Evolutionary conservation across 2,888 invertebrate genomes (phyloP).

Genomic region (Amblyteles armatorius): DNA sequence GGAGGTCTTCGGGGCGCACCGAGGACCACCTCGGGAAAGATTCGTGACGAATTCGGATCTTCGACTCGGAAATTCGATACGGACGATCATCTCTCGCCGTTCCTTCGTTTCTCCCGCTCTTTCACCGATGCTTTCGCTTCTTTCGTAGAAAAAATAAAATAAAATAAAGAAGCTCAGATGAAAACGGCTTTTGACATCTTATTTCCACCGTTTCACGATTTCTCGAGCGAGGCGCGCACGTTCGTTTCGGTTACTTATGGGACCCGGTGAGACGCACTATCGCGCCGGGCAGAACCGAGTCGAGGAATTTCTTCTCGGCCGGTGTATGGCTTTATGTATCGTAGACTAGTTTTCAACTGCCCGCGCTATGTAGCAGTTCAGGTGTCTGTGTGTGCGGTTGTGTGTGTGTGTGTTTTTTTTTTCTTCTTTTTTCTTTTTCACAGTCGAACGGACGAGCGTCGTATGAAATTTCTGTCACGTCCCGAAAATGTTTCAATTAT

Average conservation of each 20-base stretch:
- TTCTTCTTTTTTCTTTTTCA: constrained; percentile 47
- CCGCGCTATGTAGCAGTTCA: constrained; percentile 11
- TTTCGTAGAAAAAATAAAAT: constrained; percentile 27
- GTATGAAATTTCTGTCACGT: constrained; percentile 68
- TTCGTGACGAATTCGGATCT: constrained; percentile 80
- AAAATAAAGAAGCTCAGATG: constrained; percentile 26
- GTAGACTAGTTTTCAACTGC: neutral
- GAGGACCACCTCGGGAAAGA: constrained; percentile 66
- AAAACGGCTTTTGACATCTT: constrained; percentile 67
- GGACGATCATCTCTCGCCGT: constrained; percentile 75
- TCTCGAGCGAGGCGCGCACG: constrained; percentile 45
- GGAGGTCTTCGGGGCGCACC: constrained; percentile 1
- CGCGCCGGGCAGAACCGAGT: constrained; percentile 26
- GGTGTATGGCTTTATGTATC: constrained; percentile 19
- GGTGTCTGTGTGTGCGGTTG: neutral
- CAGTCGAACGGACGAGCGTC: constrained; percentile 59
- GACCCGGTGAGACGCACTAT: constrained; percentile 20
- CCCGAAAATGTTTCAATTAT: constrained; percentile 66
- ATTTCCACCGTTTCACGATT: constrained; percentile 62
- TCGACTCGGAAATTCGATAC: constrained; percentile 74
- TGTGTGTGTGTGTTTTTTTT: neutral
- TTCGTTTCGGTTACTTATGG: constrained; percentile 64
- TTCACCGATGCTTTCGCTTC: constrained; percentile 46
- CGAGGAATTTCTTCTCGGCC: constrained; percentile 55
- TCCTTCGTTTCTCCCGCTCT: constrained; percentile 10